These are phyloP conservation scores for Eupsilia transversa DNA, from an alignment of 2,888 invertebrate species.

Conservation along the genomic window DNA sequence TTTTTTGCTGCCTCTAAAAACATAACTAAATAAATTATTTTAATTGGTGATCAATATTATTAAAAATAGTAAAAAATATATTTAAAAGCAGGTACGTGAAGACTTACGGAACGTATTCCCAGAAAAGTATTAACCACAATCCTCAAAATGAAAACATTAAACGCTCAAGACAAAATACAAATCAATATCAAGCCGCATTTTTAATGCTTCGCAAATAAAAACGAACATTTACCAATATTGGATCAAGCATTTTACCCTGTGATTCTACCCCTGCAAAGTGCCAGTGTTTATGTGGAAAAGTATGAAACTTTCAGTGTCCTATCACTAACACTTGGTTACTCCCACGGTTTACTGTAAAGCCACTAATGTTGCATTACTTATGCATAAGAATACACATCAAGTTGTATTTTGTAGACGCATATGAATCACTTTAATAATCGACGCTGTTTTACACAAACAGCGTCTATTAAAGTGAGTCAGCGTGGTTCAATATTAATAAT, in stretches of 20 bases:
- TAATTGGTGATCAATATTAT: not conserved
- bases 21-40: not conserved
- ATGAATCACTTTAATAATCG: not conserved
- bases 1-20: not conserved
- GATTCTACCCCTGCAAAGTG: not conserved
- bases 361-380: conserved; percentile 38
- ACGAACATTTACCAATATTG: conserved; percentile 11
- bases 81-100: not conserved
- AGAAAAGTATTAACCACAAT: not conserved
- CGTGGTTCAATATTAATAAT: not conserved
- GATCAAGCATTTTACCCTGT: conserved; percentile 2
- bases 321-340: conserved; percentile 34
- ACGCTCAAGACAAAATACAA: not conserved
- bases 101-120: not conserved
- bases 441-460: not conserved
- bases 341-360: conserved; percentile 37
- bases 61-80: not conserved
- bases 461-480: not conserved
- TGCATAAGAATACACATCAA: conserved; percentile 29
- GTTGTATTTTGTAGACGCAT: conserved; percentile 1
- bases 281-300: conserved; percentile 12
- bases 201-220: conserved; percentile 39
- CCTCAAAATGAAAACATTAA: not conserved
- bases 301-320: conserved; percentile 15
- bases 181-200: conserved; percentile 22